Conservation (phyloP, 1,140 invertebrate species). For the Papilio polyxenes region DNA sequence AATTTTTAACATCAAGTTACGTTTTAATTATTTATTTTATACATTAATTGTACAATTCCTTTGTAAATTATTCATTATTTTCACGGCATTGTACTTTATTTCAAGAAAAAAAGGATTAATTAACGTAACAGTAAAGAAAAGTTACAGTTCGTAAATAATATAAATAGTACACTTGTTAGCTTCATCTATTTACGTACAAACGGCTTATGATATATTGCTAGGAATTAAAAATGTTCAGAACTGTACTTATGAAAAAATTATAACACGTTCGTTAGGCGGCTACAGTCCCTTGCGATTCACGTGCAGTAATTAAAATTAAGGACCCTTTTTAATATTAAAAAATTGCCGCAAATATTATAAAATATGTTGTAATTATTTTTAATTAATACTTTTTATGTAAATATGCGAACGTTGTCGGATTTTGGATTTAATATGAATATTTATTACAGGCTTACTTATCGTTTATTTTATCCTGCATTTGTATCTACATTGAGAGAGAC, state of each 20-base stretch:
- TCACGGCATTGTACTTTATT: neutral
- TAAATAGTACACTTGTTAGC: neutral
- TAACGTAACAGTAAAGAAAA: neutral
- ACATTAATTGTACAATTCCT: neutral
- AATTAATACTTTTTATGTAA: constrained; percentile 16
- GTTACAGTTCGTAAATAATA: neutral
- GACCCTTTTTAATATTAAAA: constrained; percentile 8
- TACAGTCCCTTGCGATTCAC: constrained; percentile 15
- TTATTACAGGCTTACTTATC: neutral
- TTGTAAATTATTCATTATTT: neutral
- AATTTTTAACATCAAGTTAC: neutral
- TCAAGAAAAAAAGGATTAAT: neutral
- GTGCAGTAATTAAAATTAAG: constrained; percentile 23
- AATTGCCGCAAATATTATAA: constrained; percentile 9
- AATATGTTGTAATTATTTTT: constrained; percentile 15
- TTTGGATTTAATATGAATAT: neutral
- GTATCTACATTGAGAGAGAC: too few species aligned
- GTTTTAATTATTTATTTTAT: neutral
- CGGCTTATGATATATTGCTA: neutral
- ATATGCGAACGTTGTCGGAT: neutral
- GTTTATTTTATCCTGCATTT: neutral
- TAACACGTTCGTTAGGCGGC: constrained; percentile 11
- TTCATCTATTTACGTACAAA: neutral
- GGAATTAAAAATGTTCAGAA: neutral
- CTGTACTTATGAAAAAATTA: neutral